These are phyloP conservation scores for Simalia tracyae DNA, from an alignment of 2,797 vertebrate species.

Conservation along the genomic window DNA sequence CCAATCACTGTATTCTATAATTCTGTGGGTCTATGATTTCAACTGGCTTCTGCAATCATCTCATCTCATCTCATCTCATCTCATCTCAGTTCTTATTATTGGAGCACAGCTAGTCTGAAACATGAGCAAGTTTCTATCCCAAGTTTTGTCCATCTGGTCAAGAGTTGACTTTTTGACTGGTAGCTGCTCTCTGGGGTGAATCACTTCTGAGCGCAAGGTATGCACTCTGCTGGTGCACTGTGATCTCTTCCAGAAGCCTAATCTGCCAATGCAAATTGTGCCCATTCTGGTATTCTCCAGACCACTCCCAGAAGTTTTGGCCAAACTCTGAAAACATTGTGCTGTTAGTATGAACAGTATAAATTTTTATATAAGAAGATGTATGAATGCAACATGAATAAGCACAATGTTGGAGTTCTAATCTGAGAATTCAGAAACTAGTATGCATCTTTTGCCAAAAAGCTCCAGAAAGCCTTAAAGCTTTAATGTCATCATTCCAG, in stretches of 20 bases:
- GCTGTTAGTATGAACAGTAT: background rate
- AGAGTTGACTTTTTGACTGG: no score
- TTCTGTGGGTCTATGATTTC: no score
- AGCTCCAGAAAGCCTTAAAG: background rate
- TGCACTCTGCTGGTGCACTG: background rate
- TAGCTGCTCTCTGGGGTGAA: no score
- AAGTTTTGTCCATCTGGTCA: background rate
- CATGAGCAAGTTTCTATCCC: background rate
- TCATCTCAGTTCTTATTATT: background rate
- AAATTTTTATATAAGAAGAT: background rate
- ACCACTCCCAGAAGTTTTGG: no score
- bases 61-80: no score
- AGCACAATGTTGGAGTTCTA: background rate
- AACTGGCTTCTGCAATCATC: no score
- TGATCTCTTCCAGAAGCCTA: background rate
- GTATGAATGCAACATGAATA: background rate
- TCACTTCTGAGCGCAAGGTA: background rate
- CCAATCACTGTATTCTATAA: no score
- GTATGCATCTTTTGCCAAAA: background rate
- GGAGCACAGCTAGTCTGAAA: background rate
- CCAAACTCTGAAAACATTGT: background rate
- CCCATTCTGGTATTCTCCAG: background rate
- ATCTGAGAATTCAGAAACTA: background rate
- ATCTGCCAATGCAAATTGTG: background rate
- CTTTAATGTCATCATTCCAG: background rate